Percentiles rank a stretch among this genome's conserved stretches.
Evolutionary conservation across 2,888 invertebrate genomes (phyloP).

Genomic region (Lasiommata megera): DNA sequence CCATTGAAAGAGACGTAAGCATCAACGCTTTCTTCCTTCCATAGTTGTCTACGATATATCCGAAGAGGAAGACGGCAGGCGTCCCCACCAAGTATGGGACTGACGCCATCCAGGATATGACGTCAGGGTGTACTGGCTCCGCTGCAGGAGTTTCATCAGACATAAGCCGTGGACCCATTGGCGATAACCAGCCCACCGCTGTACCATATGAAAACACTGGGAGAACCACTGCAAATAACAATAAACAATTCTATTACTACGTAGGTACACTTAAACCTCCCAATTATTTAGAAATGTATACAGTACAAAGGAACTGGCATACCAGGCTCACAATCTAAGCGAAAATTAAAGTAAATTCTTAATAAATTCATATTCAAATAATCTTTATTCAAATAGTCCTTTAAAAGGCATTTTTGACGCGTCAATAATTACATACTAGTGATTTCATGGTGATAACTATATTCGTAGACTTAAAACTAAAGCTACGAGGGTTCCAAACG

Average conservation of each 20-base stretch:
- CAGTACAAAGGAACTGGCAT: too few relatives aligned
- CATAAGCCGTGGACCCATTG: conserved; percentile 76
- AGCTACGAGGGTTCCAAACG: too few relatives aligned
- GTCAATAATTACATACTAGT: too few relatives aligned
- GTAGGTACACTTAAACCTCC: too few relatives aligned
- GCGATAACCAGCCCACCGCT: conserved; percentile 81
- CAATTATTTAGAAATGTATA: too few relatives aligned
- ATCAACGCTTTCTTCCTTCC: conserved; percentile 77
- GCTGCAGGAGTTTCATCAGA: conserved; percentile 63
- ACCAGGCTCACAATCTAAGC: too few relatives aligned
- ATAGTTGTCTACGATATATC: conserved; percentile 72
- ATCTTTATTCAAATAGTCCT: too few relatives aligned
- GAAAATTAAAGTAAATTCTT: too few relatives aligned
- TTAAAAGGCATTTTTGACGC: too few relatives aligned
- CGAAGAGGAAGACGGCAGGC: conserved; percentile 77
- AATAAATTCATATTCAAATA: too few relatives aligned
- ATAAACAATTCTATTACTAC: neutral
- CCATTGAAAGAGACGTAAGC: conserved; percentile 66
- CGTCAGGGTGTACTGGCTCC: conserved; percentile 63
- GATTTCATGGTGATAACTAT: too few relatives aligned
- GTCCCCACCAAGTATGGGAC: conserved; percentile 79
- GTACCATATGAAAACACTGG: conserved; percentile 79
- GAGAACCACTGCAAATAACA: conserved; percentile 71
- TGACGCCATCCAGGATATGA: conserved; percentile 81
- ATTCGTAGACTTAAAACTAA: too few relatives aligned